Base-by-base conservation (phyloP, 1,140 invertebrate genomes). In the Papilio dardanus region DNA sequence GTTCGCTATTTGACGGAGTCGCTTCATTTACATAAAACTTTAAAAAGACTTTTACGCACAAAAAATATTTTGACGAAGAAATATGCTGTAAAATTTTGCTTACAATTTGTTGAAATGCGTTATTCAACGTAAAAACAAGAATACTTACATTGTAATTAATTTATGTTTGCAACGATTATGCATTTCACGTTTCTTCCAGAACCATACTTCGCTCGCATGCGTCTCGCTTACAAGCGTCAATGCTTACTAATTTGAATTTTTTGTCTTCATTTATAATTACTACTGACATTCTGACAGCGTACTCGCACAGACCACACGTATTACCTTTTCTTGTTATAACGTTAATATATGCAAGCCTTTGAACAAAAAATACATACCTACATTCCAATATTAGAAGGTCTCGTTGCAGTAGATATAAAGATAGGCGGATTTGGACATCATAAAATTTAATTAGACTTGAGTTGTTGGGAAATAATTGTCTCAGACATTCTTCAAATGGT, bases 1-100 rank as follows among this genome's bases (percentile, higher is more conserved):
- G 71, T 30, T 54, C 30, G 35, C 65, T 68, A 77, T 77, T 71
- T 62, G 50, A 74, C 19, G 71, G 24, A 35, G 19, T 69, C 35
- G 21, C 74, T 78, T 82, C 77, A 82, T 82, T 79, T 73, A 74
- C 62, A 73, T 74, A 65, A 74, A 74, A 66, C 37, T 62, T 74
- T 69, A 74, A 62, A 77, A 69, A 42, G 74, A 65, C 62, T 42
- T 46, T 28, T 28, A 62, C 24, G 30, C 3, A 62, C 42, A 62
- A 62, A 62, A 62, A 62, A 16, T 30, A 62, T 62, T 62, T 62
- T 62, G 24, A 62, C 7, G 24, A 28, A 30, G 19, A 54, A 24
- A 54, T 24, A 7, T 54, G 50, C 19, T 12, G 2, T 54, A 54
- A 54, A 54, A 21, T 24, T 24, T n/a, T 16, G 3, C 21, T 54